phyloP scores from a whole-genome alignment of 2,797 vertebrate genomes.

The Poecilia velifera region DNA sequence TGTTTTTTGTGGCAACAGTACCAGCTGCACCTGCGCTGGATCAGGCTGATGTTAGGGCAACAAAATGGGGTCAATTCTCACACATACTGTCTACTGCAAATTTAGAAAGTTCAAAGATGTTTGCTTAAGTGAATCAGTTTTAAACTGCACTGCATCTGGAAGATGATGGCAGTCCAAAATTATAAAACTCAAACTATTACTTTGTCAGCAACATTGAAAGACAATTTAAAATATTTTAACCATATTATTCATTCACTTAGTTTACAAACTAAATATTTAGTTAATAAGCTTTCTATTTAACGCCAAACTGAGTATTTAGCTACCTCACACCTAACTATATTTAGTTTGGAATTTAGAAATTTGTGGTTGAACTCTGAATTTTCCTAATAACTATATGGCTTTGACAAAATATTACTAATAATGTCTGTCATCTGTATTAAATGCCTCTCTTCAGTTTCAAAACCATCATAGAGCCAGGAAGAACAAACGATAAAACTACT shows the following conservation, averaged over 20 bases:
- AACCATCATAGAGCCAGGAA: not conserved
- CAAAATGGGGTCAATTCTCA: slow-evolving; percentile 20
- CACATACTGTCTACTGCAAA: not conserved
- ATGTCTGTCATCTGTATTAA: not conserved
- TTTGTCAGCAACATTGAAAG: not conserved
- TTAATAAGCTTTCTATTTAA: not conserved
- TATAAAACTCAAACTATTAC: not conserved
- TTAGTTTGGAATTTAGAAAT: not conserved
- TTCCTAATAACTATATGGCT: not conserved
- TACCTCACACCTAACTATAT: not conserved
- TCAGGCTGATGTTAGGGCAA: slow-evolving; percentile 6
- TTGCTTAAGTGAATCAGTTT: not conserved
- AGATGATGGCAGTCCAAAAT: not conserved
- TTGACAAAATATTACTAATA: not conserved
- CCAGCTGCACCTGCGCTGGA: slow-evolving; percentile 8
- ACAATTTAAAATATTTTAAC: not conserved
- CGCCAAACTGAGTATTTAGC: not conserved
- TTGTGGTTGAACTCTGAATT: not conserved
- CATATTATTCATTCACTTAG: not conserved
- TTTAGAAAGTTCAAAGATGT: not conserved
- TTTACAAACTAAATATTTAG: not conserved
- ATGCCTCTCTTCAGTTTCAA: not conserved
- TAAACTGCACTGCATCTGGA: not conserved
- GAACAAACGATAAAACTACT: not conserved
- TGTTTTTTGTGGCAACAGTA: slow-evolving; percentile 9